These are phyloP conservation scores for Lutjanus campechanus DNA, from an alignment of 2,797 vertebrate species.

Conservation along the genomic window DNA sequence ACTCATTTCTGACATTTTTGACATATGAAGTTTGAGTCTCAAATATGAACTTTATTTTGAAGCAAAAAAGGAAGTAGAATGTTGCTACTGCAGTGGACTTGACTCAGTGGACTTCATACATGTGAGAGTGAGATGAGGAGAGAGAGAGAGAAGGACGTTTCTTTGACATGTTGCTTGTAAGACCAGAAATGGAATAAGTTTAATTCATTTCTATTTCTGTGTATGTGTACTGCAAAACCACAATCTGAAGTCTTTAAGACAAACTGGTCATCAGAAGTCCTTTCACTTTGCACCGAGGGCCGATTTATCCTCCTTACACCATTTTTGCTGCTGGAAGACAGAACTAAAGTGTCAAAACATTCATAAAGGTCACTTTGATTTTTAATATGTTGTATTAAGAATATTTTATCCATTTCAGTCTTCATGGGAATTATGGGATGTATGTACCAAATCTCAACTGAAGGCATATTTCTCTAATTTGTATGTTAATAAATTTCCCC, in stretches of 20 bases:
- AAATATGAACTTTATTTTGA: conserved; percentile 27
- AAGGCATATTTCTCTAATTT: too few relatives aligned
- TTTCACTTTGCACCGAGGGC: not conserved
- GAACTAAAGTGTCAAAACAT: not conserved
- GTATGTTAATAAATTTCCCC: too few relatives aligned
- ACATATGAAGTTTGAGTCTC: not conserved
- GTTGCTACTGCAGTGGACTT: not conserved
- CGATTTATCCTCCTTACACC: not conserved
- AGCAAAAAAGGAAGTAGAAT: not conserved
- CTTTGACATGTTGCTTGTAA: conserved; percentile 7
- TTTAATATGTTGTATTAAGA: not conserved
- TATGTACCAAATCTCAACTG: not conserved
- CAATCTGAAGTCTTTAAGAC: not conserved
- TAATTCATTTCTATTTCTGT: not conserved
- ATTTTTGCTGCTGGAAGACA: not conserved
- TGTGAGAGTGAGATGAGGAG: not conserved
- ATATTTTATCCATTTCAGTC: not conserved
- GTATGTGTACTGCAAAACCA: not conserved
- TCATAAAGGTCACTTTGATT: not conserved
- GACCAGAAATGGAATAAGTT: conserved; percentile 8
- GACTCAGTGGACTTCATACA: not conserved
- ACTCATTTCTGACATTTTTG: not conserved
- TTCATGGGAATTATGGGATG: not conserved
- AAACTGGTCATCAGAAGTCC: not conserved
- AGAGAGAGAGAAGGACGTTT: not conserved